phyloP scores from a whole-genome alignment of 2,888 invertebrate genomes.

The Lepas anatifera region DNA sequence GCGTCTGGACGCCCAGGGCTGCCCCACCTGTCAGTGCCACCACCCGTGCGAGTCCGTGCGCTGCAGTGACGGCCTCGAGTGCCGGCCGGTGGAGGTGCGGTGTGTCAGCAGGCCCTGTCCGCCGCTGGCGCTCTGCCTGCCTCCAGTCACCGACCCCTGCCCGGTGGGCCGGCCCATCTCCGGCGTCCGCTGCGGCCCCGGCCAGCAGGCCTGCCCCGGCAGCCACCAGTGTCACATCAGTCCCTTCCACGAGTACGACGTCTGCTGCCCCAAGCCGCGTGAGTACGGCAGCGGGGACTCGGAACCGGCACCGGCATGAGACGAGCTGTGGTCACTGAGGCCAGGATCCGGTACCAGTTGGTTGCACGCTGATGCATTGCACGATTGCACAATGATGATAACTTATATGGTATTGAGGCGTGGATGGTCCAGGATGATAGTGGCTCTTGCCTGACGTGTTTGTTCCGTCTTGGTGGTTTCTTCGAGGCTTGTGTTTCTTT shows the following conservation, averaged over 20 bases:
- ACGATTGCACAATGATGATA: too few species aligned
- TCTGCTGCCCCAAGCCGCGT: constrained; percentile 80
- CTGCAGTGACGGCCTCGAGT: constrained; percentile 37
- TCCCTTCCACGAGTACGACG: constrained; percentile 64
- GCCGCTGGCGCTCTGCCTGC: constrained; percentile 54
- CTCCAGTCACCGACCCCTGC: constrained; percentile 55
- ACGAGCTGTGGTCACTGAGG: too few species aligned
- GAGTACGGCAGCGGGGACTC: constrained; percentile 30
- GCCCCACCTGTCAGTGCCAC: constrained; percentile 31
- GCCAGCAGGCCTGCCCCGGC: constrained; percentile 63
- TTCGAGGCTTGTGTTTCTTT: too few species aligned
- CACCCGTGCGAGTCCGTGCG: constrained; percentile 38
- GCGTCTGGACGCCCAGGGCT: constrained; percentile 30
- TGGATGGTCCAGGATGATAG: too few species aligned
- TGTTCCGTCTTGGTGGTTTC: too few species aligned
- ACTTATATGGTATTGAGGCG: too few species aligned
- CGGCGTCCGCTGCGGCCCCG: constrained; percentile 54
- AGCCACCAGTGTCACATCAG: constrained; percentile 74
- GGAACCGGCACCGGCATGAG: too few species aligned
- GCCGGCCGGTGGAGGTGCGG: constrained; percentile 31
- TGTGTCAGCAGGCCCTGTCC: constrained; percentile 33
- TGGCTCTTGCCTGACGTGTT: too few species aligned
- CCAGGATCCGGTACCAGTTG: too few species aligned
- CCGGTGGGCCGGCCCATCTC: constrained; percentile 34
- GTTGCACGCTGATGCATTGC: too few species aligned